These are phyloP conservation scores for Quadriops clusia DNA, from an alignment of 2,888 invertebrate species.

Conservation along the genomic window DNA sequence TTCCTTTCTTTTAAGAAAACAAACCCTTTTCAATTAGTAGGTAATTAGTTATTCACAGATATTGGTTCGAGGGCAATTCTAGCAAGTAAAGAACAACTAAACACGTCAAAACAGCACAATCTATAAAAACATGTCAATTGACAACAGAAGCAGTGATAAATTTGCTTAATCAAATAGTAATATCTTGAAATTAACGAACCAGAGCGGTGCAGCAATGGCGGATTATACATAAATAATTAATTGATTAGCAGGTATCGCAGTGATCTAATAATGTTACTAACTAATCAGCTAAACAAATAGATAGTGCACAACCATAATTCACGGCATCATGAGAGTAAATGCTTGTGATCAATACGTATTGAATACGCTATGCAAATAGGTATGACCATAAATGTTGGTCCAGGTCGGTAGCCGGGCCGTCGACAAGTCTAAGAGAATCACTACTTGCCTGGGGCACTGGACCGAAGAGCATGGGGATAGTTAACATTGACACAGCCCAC, in stretches of 20 bases:
- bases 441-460: slow-evolving; percentile 24
- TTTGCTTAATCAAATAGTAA: slow-evolving; percentile 25
- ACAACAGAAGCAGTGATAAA: slow-evolving; percentile 16
- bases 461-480: slow-evolving; percentile 27
- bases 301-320: slow-evolving; percentile 39
- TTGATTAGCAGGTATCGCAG: slow-evolving; percentile 39
- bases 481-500: slow-evolving; percentile 27
- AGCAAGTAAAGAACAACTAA: too few relatives aligned
- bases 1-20: too few relatives aligned
- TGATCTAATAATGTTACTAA: slow-evolving; percentile 40
- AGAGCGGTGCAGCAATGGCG: slow-evolving; percentile 19
- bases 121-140: slow-evolving; percentile 12
- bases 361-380: slow-evolving; percentile 37
- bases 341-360: slow-evolving; percentile 38
- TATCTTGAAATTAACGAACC: slow-evolving; percentile 36
- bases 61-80: too few relatives aligned
- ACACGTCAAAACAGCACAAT: too few relatives aligned
- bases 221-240: slow-evolving; percentile 39
- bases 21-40: too few relatives aligned
- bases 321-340: slow-evolving; percentile 36
- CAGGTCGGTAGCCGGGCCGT: slow-evolving; percentile 2
- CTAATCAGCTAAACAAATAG: slow-evolving; percentile 42
- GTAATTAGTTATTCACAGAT: too few relatives aligned
- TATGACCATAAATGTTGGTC: slow-evolving; percentile 20
- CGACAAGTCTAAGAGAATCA: slow-evolving; percentile 11